These are phyloP conservation scores for Macaria liturata DNA, from an alignment of 2,888 invertebrate species.

Conservation along the genomic window DNA sequence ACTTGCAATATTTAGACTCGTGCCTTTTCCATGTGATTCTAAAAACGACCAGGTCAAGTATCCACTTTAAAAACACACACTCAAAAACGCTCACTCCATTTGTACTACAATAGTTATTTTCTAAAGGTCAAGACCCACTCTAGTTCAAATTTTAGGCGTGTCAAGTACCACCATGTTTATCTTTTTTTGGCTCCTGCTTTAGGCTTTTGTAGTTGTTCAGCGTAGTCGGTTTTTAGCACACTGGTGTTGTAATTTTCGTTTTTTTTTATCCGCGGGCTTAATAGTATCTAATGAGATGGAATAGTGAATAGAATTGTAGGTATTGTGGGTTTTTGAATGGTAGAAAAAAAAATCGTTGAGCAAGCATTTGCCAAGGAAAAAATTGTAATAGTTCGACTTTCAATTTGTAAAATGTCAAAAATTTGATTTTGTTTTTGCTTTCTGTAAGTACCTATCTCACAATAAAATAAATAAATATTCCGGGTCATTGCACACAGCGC, in stretches of 20 bases:
- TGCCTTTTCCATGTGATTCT: neutral
- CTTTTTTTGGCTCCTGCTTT: conserved; percentile 24
- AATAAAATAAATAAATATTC: too few relatives aligned
- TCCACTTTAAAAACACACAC: conserved; percentile 23
- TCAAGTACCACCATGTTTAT: conserved; percentile 29
- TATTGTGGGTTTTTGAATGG: too few relatives aligned
- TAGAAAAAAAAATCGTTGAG: too few relatives aligned
- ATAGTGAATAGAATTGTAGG: too few relatives aligned
- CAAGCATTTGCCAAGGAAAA: too few relatives aligned
- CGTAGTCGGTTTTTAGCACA: conserved; percentile 13
- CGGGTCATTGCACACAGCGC: too few relatives aligned
- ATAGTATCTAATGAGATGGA: conserved; percentile 18
- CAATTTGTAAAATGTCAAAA: too few relatives aligned
- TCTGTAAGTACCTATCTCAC: too few relatives aligned
- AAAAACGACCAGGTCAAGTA: conserved; percentile 28
- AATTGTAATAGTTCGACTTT: too few relatives aligned
- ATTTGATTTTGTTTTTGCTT: too few relatives aligned
- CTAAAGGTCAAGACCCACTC: conserved; percentile 34
- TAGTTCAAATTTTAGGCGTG: conserved; percentile 31
- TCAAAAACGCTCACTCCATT: conserved; percentile 24
- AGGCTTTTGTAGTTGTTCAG: conserved; percentile 18
- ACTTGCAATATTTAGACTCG: neutral
- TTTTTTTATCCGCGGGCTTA: conserved; percentile 8
- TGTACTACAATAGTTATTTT: conserved; percentile 36
- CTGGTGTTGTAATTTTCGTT: conserved; percentile 13